Evolutionary conservation across 2,113 vertebrate genomes (phyloP).

Genomic region (Rissa tridactyla): DNA sequence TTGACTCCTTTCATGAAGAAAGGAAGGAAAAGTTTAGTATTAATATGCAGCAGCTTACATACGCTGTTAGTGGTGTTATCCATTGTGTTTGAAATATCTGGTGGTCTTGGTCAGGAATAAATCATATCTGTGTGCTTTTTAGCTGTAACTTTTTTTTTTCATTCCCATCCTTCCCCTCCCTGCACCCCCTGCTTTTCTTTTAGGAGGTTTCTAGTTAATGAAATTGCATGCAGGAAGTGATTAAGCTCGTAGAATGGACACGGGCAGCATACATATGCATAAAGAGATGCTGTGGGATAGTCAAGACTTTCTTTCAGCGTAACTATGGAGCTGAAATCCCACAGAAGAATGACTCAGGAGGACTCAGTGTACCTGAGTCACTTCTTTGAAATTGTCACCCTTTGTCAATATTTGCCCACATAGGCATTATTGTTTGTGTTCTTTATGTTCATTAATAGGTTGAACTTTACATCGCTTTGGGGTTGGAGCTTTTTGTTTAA

Average conservation of each 20-base stretch:
- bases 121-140: not conserved
- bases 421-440: not conserved
- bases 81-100: not conserved
- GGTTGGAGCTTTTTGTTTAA: not conserved
- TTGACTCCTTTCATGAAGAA: not conserved
- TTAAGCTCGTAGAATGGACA: not conserved
- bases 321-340: not conserved
- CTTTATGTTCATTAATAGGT: not conserved
- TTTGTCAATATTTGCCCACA: not conserved
- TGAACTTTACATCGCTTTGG: not conserved
- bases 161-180: not conserved
- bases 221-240: not conserved
- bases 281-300: not conserved
- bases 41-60: not conserved
- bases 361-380: not conserved
- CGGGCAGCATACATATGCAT: not conserved
- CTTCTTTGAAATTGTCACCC: not conserved
- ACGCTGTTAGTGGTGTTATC: not conserved
- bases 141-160: not conserved
- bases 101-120: not conserved
- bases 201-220: not conserved
- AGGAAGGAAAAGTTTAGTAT: not conserved
- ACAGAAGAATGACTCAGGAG: not conserved
- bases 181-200: not conserved
- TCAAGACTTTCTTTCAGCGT: not conserved